phyloP scores from a whole-genome alignment of 1,140 invertebrate genomes.

The Megalopta genalis region DNA sequence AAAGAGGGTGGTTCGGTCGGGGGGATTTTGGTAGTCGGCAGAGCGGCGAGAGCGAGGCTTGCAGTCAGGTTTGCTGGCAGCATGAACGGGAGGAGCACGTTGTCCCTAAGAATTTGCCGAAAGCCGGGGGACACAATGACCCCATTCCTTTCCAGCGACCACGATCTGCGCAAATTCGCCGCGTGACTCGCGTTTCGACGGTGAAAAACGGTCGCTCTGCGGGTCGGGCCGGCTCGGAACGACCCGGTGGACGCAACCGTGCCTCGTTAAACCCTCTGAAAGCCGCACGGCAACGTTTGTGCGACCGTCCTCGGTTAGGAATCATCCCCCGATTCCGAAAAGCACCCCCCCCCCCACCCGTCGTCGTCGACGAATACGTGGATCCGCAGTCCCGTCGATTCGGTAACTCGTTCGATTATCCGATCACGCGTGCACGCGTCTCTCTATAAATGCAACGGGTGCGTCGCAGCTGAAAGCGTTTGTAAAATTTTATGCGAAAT shows the following conservation, averaged over 20 bases:
- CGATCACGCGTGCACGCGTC: not conserved
- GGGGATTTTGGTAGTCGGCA: not conserved
- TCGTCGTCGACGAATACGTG: no score
- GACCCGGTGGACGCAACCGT: not conserved
- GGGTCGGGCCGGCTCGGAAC: no score
- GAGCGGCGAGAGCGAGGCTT: no score
- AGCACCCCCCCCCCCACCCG: no score
- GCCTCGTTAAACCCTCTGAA: constrained; percentile 15
- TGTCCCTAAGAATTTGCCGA: not conserved
- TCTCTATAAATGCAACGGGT: not conserved
- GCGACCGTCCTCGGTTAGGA: no score
- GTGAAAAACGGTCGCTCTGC: constrained; percentile 20
- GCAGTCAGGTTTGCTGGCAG: no score
- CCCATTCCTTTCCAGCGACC: not conserved
- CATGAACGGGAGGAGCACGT: not conserved
- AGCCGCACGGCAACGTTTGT: no score
- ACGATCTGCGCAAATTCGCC: constrained; percentile 8
- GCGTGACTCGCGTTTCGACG: constrained; percentile 20
- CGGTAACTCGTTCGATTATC: no score
- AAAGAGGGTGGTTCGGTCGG: not conserved
- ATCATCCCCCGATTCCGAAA: no score
- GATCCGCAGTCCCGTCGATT: no score
- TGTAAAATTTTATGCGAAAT: no score
- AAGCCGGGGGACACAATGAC: not conserved
- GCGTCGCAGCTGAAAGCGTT: no score